Base-by-base conservation (phyloP, 2,797 vertebrate species). In the Hephaestus fuliginosus region DNA sequence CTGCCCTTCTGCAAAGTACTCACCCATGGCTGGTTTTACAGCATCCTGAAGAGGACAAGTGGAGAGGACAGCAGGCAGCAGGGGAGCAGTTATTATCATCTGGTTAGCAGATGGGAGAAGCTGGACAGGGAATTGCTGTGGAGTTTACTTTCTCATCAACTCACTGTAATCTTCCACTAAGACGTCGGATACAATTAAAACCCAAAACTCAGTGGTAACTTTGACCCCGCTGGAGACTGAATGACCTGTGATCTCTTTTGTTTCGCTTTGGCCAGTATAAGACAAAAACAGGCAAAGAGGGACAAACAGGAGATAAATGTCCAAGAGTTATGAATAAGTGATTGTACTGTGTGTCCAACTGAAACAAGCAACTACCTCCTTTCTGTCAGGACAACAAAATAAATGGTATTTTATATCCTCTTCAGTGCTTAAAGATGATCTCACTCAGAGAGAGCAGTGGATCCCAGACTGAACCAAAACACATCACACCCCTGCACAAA, bases 21-120 rank as follows among this genome's bases (percentile, higher is more conserved):
- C 58, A 68, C 4, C 78, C 73, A 62, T 75, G 39, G 60, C 30
- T 33, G 66, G 44, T 80, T 89, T 87, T 79, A 78, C 56, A 74
- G 81, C 33, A 78, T 84, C 78, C 85, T 83, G 81, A 80, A 70
- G 84, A 57, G 67, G 56, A 79, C 71, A 78, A 90, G 80, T 77
- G 63, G 62, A 88, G 39, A 61, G 74, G 80, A 83, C 80, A 72
- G 48, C 71, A 68, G 85, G 77, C 88, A 55, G 61, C 79, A 58
- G 80, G 84, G 82, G 80, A 87, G 30, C 53, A 78, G 55, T 78
- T 52, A 80, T 65, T 57, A 57, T 88, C 85, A 91, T 92, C 78
- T 90, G 89, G 28, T 57, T 70, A 60, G 65, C 88, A 91, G 73
- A 85, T 88, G 86, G 77, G 66, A 84, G 39, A 78, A 62, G 22